A percentile compares a stretch with the other conserved stretches of the same genome.
phyloP scores from a whole-genome alignment of 2,113 vertebrate genomes.

The Amia ocellicauda region DNA sequence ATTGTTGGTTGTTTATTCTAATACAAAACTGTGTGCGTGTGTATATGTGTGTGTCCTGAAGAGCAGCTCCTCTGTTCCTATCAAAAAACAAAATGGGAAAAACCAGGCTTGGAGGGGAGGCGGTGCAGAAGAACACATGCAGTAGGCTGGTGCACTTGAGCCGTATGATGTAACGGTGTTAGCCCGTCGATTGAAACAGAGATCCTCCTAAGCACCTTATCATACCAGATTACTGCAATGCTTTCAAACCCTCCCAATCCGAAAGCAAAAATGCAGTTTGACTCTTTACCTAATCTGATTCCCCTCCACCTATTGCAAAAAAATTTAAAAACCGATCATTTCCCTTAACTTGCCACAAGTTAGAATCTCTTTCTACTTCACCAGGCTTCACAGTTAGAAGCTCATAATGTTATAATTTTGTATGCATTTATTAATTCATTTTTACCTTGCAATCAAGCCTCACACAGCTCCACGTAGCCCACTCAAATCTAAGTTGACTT shows the following conservation, averaged over 20 bases:
- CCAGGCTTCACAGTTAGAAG: not conserved
- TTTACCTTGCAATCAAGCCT: no score
- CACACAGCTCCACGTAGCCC: no score
- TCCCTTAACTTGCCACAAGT: not conserved
- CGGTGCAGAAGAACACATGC: not conserved
- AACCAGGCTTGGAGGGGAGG: no score
- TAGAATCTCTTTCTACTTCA: not conserved
- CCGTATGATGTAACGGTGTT: slow-evolving; percentile 56
- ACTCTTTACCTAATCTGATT: not conserved
- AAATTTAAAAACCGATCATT: not conserved
- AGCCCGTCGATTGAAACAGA: slow-evolving; percentile 49
- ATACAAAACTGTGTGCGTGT: no score
- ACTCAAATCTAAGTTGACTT: no score
- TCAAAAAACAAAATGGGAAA: no score
- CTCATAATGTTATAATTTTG: no score
- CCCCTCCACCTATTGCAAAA: not conserved
- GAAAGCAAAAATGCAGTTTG: not conserved
- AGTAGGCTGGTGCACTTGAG: not conserved
- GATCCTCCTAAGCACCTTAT: slow-evolving; percentile 57
- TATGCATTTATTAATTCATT: no score
- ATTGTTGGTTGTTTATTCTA: no score
- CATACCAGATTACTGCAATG: slow-evolving; percentile 55
- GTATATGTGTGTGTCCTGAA: no score
- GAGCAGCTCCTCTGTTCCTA: no score
- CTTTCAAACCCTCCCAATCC: slow-evolving; percentile 13